Evolutionary conservation across 2,797 vertebrate species (phyloP).

Genomic region (Platalea minor): DNA sequence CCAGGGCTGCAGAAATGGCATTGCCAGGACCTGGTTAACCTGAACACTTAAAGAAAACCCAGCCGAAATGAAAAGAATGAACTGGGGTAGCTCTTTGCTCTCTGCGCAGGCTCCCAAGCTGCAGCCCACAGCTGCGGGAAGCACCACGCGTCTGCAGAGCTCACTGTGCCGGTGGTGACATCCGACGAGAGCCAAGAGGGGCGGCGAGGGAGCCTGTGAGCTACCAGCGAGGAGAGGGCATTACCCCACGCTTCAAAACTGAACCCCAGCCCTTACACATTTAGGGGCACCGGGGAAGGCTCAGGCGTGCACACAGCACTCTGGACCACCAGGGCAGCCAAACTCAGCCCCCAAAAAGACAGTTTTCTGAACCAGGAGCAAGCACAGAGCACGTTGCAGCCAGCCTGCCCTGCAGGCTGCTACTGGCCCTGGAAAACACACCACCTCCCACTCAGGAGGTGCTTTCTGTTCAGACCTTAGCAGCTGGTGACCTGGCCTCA

Average conservation of each 20-base stretch:
- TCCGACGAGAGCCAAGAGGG: background rate
- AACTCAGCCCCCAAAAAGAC: background rate
- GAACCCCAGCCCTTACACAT: background rate
- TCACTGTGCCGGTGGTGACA: rapidly evolving
- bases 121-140: background rate
- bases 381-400: background rate
- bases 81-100: background rate
- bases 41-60: background rate
- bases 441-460: background rate
- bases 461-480: background rate
- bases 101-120: background rate
- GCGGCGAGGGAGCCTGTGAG: background rate
- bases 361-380: rapidly evolving
- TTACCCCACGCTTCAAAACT: background rate
- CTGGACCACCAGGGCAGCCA: background rate
- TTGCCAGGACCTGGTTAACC: background rate
- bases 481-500: background rate
- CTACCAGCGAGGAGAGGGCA: rapidly evolving
- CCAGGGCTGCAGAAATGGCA: background rate
- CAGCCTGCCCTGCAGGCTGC: background rate
- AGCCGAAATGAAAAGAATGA: background rate
- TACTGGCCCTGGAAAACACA: background rate
- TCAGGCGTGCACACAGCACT: background rate
- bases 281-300: background rate
- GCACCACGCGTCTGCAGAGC: rapidly evolving